A percentile compares a stretch with the other conserved stretches of the same genome.
phyloP scores from a whole-genome alignment of 2,113 vertebrate species.

The Chrysemys picta region DNA sequence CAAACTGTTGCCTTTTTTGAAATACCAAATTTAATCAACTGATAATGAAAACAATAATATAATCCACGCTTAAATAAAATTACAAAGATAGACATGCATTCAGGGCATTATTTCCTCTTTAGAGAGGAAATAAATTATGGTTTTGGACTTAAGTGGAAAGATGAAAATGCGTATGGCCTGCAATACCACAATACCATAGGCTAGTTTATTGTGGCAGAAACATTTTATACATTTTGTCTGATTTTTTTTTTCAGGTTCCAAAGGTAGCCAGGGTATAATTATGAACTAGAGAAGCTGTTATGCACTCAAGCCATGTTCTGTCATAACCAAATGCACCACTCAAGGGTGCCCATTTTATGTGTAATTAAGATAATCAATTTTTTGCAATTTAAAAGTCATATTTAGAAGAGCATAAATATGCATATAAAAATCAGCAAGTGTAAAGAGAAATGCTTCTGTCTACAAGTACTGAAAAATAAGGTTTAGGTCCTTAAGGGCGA shows the following conservation, averaged over 20 bases:
- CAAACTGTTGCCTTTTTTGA: neutral
- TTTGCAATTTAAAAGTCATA: neutral
- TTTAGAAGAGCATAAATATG: neutral
- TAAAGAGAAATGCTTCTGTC: neutral
- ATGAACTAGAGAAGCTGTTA: neutral
- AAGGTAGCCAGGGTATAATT: neutral
- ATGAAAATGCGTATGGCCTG: slow-evolving; percentile 5
- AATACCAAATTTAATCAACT: neutral
- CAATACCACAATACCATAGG: slow-evolving; percentile 12
- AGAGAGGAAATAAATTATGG: slow-evolving; percentile 5
- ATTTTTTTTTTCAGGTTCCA: neutral
- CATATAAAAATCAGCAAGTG: neutral
- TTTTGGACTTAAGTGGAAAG: slow-evolving; percentile 51
- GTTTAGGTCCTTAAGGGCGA: neutral
- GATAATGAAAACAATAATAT: neutral
- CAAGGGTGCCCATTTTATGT: neutral
- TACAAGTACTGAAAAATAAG: fast-evolving
- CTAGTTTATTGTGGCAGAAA: neutral
- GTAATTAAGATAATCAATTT: neutral
- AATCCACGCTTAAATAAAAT: neutral
- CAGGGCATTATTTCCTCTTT: neutral
- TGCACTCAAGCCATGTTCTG: neutral
- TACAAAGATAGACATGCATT: neutral
- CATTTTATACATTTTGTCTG: neutral
- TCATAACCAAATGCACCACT: neutral